Conservation (phyloP, 1,140 invertebrate genomes). For the Lethrus apterus region DNA sequence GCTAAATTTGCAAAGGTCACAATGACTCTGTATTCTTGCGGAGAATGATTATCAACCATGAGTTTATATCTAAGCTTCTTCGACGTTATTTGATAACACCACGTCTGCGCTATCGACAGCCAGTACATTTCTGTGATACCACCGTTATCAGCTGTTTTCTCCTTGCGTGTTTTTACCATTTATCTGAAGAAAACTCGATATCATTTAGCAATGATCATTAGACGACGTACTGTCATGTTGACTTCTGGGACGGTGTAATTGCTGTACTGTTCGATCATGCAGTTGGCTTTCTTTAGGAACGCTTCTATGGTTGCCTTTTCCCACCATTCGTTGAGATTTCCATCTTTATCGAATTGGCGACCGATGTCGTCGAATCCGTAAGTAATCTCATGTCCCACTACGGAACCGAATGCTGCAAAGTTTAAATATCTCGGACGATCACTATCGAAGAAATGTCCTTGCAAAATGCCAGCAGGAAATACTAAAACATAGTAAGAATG, state of each 20-base stretch:
- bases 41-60: slow-evolving; percentile 70
- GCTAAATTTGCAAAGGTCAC: slow-evolving; percentile 85
- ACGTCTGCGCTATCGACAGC: slow-evolving; percentile 61
- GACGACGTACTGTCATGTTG: too few relatives aligned
- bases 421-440: slow-evolving; percentile 67
- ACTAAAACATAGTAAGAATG: slow-evolving; percentile 45
- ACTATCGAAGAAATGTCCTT: slow-evolving; percentile 64
- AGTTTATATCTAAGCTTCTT: slow-evolving; percentile 68
- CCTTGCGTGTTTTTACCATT: slow-evolving; percentile 47
- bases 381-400: slow-evolving; percentile 56
- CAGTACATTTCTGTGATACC: slow-evolving; percentile 68
- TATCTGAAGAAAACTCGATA: slow-evolving; percentile 33
- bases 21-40: slow-evolving; percentile 73
- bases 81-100: slow-evolving; percentile 60
- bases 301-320: slow-evolving; percentile 39
- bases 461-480: slow-evolving; percentile 71
- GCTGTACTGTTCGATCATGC: slow-evolving; percentile 64
- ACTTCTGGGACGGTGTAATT: slow-evolving; percentile 48
- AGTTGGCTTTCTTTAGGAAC: slow-evolving; percentile 55
- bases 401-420: slow-evolving; percentile 63
- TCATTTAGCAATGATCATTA: too few relatives aligned
- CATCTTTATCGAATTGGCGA: slow-evolving; percentile 85
- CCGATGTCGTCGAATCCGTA: slow-evolving; percentile 80
- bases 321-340: slow-evolving; percentile 64
- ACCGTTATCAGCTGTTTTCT: slow-evolving; percentile 64